Base-by-base conservation (phyloP, 2,797 vertebrate genomes). In the Microcaecilia unicolor region DNA sequence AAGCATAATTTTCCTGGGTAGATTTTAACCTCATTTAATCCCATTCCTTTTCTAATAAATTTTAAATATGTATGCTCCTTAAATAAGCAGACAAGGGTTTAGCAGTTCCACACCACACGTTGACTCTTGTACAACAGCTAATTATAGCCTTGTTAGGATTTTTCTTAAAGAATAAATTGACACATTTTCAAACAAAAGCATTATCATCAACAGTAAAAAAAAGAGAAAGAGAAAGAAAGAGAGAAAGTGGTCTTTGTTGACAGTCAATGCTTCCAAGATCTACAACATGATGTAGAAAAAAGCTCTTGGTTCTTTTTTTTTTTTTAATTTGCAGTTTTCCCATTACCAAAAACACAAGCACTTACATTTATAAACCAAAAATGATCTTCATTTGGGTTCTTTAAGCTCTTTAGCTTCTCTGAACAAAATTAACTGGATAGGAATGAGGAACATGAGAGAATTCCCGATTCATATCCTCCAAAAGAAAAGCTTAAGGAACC, bases 171-270 rank as follows among this genome's bases (percentile, higher is more conserved):
- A 60, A 53, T 42, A 62, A 49, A 60, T 44, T 60, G 61, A 53
- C 58, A 55, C 36, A 22, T 62, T 64, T 67, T 67, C 60, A 67
- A 67, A 67, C 59, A 33, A 31, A 58, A 61, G 46, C 51, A 48
- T 61, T 64, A 48, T 53, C 58, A 48, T 53, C 58, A 46, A 62
- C 65, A 53, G 45, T 55, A 33, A 55, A 49, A 68, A n/a, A n/a
- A n/a, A n/a, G n/a, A n/a, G n/a, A n/a, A n/a, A n/a, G n/a, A n/a
- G n/a, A 62, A 65, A 67, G 67, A n/a, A n/a, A n/a, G n/a, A n/a
- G n/a, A n/a, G n/a, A 62, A 65, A 67, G 67, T 58, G 51, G 51
- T 55, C 61, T 62, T 53, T 58, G 41, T 41, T 41, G 34, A 41
- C 48, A 48, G 28, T 46, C 38, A 51, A 45, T 41, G 53, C 56